These are phyloP conservation scores for Drosophila ogumai DNA, from an alignment of 1,140 invertebrate species.

Conservation along the genomic window DNA sequence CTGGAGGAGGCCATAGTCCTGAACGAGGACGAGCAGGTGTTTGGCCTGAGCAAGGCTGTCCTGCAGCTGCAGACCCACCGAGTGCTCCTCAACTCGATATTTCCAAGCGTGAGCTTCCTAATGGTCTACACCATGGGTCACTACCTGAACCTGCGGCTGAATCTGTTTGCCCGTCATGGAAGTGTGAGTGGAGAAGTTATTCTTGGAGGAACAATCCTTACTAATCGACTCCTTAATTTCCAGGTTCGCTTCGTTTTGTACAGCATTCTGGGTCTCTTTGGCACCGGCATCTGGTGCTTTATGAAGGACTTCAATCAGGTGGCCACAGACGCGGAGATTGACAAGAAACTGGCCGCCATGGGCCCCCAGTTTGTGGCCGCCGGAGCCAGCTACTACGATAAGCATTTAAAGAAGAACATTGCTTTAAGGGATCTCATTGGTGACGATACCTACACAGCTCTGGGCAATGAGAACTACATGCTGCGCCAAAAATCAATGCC, in stretches of 20 bases:
- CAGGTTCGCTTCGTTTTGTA: constrained; percentile 87
- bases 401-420: constrained; percentile 89
- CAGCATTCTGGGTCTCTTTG: constrained; percentile 86
- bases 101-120: constrained; percentile 85
- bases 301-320: constrained; percentile 88
- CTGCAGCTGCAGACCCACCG: constrained; percentile 87
- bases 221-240: neutral
- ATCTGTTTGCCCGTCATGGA: constrained; percentile 86
- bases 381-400: constrained; percentile 91
- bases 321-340: constrained; percentile 87
- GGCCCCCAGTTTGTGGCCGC: constrained; percentile 88
- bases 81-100: constrained; percentile 86
- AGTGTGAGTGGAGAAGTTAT: constrained; percentile 29
- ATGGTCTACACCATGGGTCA: constrained; percentile 86
- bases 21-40: constrained; percentile 90
- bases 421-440: constrained; percentile 89
- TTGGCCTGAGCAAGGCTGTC: constrained; percentile 91
- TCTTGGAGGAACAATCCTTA: neutral
- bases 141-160: constrained; percentile 86
- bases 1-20: constrained; percentile 89
- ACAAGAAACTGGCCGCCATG: constrained; percentile 87
- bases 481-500: constrained; percentile 88
- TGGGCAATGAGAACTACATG: constrained; percentile 89
- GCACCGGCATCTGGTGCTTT: constrained; percentile 87
- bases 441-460: constrained; percentile 87